Conservation (phyloP, 2,797 vertebrate genomes). For the Monodelphis domestica region DNA sequence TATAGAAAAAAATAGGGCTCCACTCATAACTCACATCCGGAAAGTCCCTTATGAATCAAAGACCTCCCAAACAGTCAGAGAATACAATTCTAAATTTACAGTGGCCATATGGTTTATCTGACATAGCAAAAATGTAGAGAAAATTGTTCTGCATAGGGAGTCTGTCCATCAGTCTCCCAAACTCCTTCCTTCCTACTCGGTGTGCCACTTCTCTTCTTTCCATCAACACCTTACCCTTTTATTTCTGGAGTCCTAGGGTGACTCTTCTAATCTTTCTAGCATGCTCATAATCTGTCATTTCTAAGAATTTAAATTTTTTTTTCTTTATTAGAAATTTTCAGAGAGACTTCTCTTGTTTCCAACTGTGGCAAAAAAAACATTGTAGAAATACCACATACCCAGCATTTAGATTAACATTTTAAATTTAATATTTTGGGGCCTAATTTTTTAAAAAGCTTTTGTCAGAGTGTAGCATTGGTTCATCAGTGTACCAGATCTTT, state of each 20-base stretch:
- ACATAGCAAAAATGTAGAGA: constrained; percentile 6
- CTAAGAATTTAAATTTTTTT: background rate
- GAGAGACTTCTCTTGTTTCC: background rate
- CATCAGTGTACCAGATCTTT: constrained; percentile 4
- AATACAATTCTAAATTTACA: no score
- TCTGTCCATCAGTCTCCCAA: background rate
- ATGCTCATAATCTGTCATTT: background rate
- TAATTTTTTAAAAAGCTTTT: background rate
- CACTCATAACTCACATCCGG: background rate
- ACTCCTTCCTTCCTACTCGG: background rate
- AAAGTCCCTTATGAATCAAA: background rate
- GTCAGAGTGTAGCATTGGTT: background rate
- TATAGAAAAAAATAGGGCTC: background rate
- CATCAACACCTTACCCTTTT: constrained; percentile 12
- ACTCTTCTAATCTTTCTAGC: constrained; percentile 26
- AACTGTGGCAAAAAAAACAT: background rate
- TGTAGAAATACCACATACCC: constrained; percentile 20
- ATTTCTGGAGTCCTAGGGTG: background rate
- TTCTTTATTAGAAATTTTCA: constrained; percentile 4
- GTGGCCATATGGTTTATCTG: background rate
- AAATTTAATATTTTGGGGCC: constrained; percentile 30
- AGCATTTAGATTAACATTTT: constrained; percentile 45
- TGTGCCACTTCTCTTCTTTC: background rate
- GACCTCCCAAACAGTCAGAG: background rate
- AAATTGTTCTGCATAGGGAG: background rate